These are phyloP conservation scores for Notodromas monacha DNA, from an alignment of 2,888 invertebrate species.

Conservation along the genomic window DNA sequence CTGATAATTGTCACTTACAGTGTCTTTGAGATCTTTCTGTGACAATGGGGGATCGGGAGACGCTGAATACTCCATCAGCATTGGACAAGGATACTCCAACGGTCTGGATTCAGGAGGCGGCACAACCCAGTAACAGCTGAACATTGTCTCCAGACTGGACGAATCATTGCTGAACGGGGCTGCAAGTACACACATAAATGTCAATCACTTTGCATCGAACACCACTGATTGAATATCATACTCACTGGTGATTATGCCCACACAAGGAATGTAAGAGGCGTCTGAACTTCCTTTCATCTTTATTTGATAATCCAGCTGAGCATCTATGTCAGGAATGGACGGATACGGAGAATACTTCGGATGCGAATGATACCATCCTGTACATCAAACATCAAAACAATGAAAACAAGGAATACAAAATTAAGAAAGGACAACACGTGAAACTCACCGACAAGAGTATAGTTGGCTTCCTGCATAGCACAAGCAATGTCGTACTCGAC, in stretches of 20 bases:
- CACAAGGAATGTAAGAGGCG: slow-evolving; percentile 65
- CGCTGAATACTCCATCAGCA: slow-evolving; percentile 55
- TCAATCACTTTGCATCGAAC: slow-evolving; percentile 11
- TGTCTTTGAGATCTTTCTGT: too few species aligned
- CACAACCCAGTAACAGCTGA: slow-evolving; percentile 87
- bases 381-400: too few species aligned
- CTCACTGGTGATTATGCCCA: slow-evolving; percentile 71
- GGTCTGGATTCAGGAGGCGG: slow-evolving; percentile 78
- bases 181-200: slow-evolving; percentile 19
- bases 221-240: slow-evolving; percentile 21
- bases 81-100: slow-evolving; percentile 64
- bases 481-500: too few species aligned
- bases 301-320: slow-evolving; percentile 74
- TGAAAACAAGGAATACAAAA: too few species aligned
- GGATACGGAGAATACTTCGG: slow-evolving; percentile 58
- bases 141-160: too few species aligned
- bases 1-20: too few species aligned
- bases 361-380: slow-evolving; percentile 78
- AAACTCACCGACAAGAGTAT: too few species aligned
- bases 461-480: too few species aligned
- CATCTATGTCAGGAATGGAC: slow-evolving; percentile 47
- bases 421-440: too few species aligned
- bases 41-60: slow-evolving; percentile 45
- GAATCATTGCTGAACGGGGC: slow-evolving; percentile 12
- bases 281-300: slow-evolving; percentile 69